Evolutionary conservation across 2,888 invertebrate species (phyloP).

Genomic region (Labia minor): DNA sequence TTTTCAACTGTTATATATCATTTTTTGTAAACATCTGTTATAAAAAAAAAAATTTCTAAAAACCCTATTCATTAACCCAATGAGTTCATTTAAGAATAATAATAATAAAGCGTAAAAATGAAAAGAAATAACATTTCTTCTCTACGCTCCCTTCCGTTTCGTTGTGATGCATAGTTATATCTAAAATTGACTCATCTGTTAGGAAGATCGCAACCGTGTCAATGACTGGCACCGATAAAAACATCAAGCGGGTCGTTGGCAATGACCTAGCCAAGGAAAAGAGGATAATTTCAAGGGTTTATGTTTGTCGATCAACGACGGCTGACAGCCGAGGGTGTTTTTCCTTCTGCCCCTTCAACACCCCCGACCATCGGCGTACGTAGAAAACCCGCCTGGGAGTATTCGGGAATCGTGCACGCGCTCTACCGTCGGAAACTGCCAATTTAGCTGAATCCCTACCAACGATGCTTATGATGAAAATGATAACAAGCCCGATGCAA

Average conservation of each 20-base stretch:
- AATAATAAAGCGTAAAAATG: no score
- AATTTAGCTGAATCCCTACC: background rate
- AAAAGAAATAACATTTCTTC: no score
- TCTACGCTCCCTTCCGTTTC: no score
- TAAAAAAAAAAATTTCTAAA: no score
- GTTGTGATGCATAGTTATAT: no score
- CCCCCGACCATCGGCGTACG: background rate
- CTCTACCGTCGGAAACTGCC: background rate
- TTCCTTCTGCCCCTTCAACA: no score
- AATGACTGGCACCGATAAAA: background rate
- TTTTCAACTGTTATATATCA: no score
- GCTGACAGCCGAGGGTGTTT: background rate
- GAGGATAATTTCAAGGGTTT: background rate
- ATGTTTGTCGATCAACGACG: background rate
- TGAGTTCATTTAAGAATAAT: no score
- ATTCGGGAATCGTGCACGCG: background rate
- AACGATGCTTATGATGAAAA: background rate
- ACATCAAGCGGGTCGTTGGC: constrained; percentile 1
- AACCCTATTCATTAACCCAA: no score
- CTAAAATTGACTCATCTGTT: background rate
- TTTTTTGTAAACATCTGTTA: no score
- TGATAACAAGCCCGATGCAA: constrained; percentile 7
- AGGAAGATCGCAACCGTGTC: background rate
- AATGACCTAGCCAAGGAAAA: background rate
- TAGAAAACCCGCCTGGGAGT: background rate